phyloP scores from a whole-genome alignment of 2,113 vertebrate genomes.

The Gallinago media region DNA sequence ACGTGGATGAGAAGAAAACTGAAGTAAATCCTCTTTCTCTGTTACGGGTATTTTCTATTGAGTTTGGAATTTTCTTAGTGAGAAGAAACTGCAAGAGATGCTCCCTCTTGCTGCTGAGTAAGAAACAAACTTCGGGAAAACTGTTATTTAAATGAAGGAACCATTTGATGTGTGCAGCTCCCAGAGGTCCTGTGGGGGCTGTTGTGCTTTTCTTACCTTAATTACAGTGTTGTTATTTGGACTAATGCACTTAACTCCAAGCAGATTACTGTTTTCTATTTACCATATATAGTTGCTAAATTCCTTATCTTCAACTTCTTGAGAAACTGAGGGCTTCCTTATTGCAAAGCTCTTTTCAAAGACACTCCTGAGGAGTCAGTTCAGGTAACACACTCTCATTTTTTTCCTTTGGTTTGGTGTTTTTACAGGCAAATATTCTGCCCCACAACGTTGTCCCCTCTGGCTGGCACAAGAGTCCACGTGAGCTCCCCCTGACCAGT shows the following conservation, averaged over 20 bases:
- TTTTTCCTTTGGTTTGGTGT: background rate
- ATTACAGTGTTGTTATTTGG: background rate
- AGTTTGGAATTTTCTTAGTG: background rate
- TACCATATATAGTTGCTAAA: background rate
- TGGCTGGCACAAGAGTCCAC: background rate
- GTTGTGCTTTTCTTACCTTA: background rate
- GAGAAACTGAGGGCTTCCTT: background rate
- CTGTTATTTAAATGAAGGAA: background rate
- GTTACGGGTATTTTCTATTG: background rate
- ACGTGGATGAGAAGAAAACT: background rate
- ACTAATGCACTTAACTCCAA: background rate
- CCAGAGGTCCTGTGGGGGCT: background rate
- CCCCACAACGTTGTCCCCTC: background rate
- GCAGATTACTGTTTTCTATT: background rate
- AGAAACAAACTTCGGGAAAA: background rate
- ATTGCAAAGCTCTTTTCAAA: background rate
- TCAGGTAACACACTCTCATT: background rate
- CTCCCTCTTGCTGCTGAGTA: background rate
- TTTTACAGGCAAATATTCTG: background rate
- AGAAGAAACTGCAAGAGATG: background rate
- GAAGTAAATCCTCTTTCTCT: background rate
- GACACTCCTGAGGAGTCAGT: background rate
- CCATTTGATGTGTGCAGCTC: background rate
- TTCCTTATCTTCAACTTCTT: background rate
- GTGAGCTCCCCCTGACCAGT: background rate